phyloP scores from a whole-genome alignment of 1,140 invertebrate species.

The Phymorhynchus buccinoides region DNA sequence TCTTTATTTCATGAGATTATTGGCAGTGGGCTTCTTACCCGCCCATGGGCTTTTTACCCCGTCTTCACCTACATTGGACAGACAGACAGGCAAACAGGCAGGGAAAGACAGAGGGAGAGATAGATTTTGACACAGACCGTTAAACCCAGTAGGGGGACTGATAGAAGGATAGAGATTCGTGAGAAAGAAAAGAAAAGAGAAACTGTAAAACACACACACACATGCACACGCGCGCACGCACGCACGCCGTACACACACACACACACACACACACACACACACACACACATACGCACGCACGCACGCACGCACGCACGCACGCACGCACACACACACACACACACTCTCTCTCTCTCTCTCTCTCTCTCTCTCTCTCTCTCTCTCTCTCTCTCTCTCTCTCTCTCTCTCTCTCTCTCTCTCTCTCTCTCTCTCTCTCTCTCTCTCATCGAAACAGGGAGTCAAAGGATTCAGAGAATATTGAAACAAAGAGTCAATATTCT shows the following conservation, averaged over 20 bases:
- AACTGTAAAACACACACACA: no score
- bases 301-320: neutral
- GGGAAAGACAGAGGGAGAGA: neutral
- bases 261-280: neutral
- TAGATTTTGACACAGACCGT: no score
- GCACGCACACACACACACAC: neutral
- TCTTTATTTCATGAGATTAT: no score
- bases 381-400: neutral
- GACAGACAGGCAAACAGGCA: conserved; percentile 5
- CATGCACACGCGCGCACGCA: no score
- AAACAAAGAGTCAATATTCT: no score
- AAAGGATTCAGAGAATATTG: no score
- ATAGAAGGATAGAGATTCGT: neutral
- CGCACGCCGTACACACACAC: no score
- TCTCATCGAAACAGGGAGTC: no score
- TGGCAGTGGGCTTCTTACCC: no score
- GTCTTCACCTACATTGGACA: no score
- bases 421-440: neutral
- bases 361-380: neutral
- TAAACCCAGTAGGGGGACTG: neutral
- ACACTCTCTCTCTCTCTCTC: neutral
- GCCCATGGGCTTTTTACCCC: no score
- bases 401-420: no score
- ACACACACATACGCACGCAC: neutral
- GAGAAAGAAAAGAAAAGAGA: neutral